A percentile compares a stretch with the other conserved stretches of the same genome.
Conservation (phyloP, 1,140 invertebrate species). For the Caenorhabditis briggsae region DNA sequence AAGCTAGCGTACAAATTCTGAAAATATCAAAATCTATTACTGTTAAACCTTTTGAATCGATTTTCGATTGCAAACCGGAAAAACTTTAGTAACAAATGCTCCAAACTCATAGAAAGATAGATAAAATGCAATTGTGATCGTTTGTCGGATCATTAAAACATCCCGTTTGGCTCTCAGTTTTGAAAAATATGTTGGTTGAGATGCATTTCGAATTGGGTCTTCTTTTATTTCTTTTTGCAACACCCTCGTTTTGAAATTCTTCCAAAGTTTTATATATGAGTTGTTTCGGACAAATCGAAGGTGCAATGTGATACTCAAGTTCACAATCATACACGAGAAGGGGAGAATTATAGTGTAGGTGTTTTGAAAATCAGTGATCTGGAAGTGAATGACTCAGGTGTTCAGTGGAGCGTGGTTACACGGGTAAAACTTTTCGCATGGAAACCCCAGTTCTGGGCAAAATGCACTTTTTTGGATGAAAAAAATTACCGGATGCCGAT, state of each 20-base stretch:
- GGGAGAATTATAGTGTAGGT: background rate
- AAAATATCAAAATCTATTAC: background rate
- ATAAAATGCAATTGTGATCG: background rate
- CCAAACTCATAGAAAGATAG: constrained; percentile 2
- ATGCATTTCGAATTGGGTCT: background rate
- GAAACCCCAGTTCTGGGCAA: no score
- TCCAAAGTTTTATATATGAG: background rate
- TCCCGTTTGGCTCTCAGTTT: background rate
- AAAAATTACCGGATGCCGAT: background rate
- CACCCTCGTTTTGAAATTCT: background rate
- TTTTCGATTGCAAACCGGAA: background rate
- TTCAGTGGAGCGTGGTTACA: no score
- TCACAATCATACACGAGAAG: constrained; percentile 10
- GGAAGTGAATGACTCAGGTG: background rate
- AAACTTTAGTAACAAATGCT: background rate
- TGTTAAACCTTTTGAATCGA: background rate
- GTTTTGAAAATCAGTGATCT: constrained; percentile 28
- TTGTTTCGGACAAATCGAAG: background rate
- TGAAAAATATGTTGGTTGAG: background rate
- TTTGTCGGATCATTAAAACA: background rate
- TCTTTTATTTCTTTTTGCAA: background rate
- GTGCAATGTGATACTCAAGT: background rate
- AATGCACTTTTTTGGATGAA: no score
- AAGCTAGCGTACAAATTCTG: background rate
- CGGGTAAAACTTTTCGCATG: no score